Base-by-base conservation (phyloP, 2,113 vertebrate genomes). In the Sceloporus undulatus region DNA sequence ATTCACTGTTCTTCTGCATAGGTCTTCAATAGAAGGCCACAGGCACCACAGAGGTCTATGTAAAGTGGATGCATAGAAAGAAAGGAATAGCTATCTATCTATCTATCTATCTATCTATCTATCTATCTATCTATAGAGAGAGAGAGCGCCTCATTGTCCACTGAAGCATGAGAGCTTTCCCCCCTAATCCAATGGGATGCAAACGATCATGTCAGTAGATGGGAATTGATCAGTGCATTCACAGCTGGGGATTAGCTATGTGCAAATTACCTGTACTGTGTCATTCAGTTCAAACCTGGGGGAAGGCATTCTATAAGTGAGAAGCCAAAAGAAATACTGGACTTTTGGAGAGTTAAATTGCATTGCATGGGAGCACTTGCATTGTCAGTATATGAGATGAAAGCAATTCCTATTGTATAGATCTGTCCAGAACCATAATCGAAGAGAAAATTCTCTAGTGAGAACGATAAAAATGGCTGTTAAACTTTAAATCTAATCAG, bases 371-470 rank as follows among this genome's bases (percentile, higher is more conserved):
- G 89, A 27, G 89, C 91, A 94, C 85, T 92, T 90, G 92, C 70
- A 85, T 85, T 93, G 93, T 90, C 94, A 88, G 84, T 91, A 94
- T 95, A 95, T 91, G 90, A 95, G 91, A 95, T 96, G 95, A 96
- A 95, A 96, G 86, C 88, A 94, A 95, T 94, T 96, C 80, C 87
- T 96, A 91, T 89, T 88, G 92, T 96, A 96, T 95, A 94, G 95
- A 95, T 95, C 94, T 95, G 91, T 91, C 82, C 90, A 94, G 92
- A 93, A 92, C 91, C 88, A 94, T 95, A 95, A 94, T 92, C 84
- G 86, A 90, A 84, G 92, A 94, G 92, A 95, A 95, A 95, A 94
- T 92, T 86, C 85, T 94, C 89, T 87, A 91, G 95, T 93, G 92
- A 96, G 94, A 96, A 94, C 90, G 88, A 94, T 95, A 95, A 95